A percentile compares a stretch with the other conserved stretches of the same genome.
These are phyloP conservation scores for human DNA, from an alignment of 2,113 vertebrate species.

Conservation along the genomic window GRCh38 chrX:41146001-41146500, in stretches of 20 bases:
- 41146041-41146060: background rate
- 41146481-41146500: background rate
- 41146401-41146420: background rate
- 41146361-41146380: constrained; percentile 4
- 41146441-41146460: background rate
- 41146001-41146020: background rate
- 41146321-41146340: background rate
- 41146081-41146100: constrained; percentile 12
- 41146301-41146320: background rate
- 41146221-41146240: background rate
- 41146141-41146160: background rate
- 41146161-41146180: background rate
- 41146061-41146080: background rate
- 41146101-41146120: background rate
- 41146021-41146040: background rate
- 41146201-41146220: background rate
- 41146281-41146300: background rate
- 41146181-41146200: background rate
- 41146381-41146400: background rate
- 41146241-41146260: background rate
- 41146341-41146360: background rate
- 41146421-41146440: background rate
- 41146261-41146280: background rate
- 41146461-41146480: background rate
- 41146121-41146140: background rate